These are phyloP conservation scores for Andrena bucephala DNA, from an alignment of 2,888 invertebrate species.

Conservation along the genomic window DNA sequence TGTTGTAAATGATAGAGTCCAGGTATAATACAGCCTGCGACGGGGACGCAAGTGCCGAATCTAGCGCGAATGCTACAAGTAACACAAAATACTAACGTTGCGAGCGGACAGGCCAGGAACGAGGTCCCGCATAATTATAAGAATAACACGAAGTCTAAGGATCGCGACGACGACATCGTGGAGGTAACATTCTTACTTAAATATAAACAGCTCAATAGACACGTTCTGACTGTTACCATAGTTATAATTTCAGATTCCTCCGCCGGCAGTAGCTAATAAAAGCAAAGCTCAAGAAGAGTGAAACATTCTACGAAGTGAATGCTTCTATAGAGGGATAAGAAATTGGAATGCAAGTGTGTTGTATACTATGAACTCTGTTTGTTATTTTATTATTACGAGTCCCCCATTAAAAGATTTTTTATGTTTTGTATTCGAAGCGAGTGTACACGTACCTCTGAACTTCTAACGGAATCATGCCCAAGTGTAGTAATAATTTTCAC, in stretches of 20 bases:
- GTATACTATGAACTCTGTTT: not conserved
- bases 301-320: not conserved
- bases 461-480: not conserved
- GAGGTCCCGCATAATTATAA: conserved; percentile 1
- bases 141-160: not conserved
- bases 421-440: conserved; percentile 3
- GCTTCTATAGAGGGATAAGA: not conserved
- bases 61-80: not conserved
- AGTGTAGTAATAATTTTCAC: not conserved
- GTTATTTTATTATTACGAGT: not conserved
- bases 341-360: conserved; percentile 5
- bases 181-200: conserved; percentile 35
- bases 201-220: not conserved
- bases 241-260: conserved; percentile 33
- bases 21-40: not conserved
- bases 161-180: conserved; percentile 39
- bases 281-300: conserved; percentile 47
- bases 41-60: conserved; percentile 1
- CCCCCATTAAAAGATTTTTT: conserved; percentile 9
- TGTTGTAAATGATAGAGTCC: conserved; percentile 11
- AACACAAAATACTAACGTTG: conserved; percentile 1
- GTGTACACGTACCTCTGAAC: no score
- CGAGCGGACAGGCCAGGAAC: conserved; percentile 12
- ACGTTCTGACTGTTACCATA: not conserved
- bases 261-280: conserved; percentile 19